Base-by-base conservation (phyloP, 2,888 invertebrate species). In the Cryptocephalus moraei region DNA sequence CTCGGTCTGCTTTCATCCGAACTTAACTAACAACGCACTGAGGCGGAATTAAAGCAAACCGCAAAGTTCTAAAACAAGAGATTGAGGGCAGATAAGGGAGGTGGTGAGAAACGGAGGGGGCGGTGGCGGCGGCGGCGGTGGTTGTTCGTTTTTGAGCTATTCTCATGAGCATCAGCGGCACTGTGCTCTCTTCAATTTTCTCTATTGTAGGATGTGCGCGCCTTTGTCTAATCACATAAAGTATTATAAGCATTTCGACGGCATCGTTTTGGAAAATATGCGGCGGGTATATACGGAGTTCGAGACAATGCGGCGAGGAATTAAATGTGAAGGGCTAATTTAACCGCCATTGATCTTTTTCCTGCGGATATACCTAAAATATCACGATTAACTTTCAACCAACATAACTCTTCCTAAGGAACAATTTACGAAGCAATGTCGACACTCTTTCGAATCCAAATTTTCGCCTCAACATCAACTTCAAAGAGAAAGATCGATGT, bases 51-150 rank as follows among this genome's bases (percentile, higher is more conserved):
- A 47, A 51, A 49, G 47, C 47, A 45, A 53, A 45, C 53, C 53
- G 36, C 53, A 53, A 51, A 53, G 47, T 53, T 50, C 50, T 51
- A 50, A 50, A 52, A 50, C 52, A 52, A 46, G 50, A 50, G 49
- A 50, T 22, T 44, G 32, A 36, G 33, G 43, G 48, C 38, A 34
- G 46, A 22, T 22, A 22, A 22, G 22, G 22, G 22, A 22, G 22
- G 22, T 22, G 22, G 22, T 22, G 22, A 22, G 22, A 22, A 22
- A 22, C 22, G 22, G 22, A 22, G 22, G 22, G 22, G 22, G 22
- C 22, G 22, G 22, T 22, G 22, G 22, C 22, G 22, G 22, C 22
- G 22, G 22, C 22, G 6, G 22, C 6, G 22, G 22, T 22, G 22
- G 22, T 22, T 22, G 22, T 41, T 40, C 48, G 49, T 52, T 52